Evolutionary conservation across 2,797 vertebrate species (phyloP).

Genomic region (Sebastes melanostomus): DNA sequence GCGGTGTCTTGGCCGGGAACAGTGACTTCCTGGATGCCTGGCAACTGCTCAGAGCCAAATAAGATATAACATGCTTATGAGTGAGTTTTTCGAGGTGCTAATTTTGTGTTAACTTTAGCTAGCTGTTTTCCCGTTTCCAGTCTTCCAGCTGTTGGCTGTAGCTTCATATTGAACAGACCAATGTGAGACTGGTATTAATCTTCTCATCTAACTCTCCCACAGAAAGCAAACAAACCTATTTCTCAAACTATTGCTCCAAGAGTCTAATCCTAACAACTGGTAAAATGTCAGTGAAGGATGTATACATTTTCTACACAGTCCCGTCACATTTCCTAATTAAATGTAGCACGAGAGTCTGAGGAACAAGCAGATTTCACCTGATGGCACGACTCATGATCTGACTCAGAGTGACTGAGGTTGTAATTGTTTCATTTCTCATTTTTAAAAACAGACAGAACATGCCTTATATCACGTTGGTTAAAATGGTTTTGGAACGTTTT

Average conservation of each 20-base stretch:
- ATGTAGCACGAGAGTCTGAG: neutral
- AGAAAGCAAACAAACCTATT: no score
- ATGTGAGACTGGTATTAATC: neutral
- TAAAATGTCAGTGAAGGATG: neutral
- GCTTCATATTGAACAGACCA: neutral
- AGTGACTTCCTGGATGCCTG: neutral
- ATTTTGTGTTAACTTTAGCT: no score
- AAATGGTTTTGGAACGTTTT: neutral
- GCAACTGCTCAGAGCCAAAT: no score
- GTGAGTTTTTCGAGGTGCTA: no score
- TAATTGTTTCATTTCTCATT: constrained; percentile 57
- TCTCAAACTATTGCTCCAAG: no score
- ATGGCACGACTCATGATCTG: constrained; percentile 14
- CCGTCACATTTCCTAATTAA: neutral
- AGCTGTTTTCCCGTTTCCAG: no score
- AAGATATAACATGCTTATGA: no score
- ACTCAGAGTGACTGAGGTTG: neutral
- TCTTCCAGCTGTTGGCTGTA: no score
- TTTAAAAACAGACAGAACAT: neutral
- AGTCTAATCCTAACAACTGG: neutral
- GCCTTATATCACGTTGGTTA: neutral
- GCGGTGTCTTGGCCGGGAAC: neutral
- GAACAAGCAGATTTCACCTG: neutral
- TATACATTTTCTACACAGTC: neutral
- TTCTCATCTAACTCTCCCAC: neutral